Evolutionary conservation across 2,888 invertebrate genomes (phyloP).

Genomic region (Phytoseiulus persimilis): DNA sequence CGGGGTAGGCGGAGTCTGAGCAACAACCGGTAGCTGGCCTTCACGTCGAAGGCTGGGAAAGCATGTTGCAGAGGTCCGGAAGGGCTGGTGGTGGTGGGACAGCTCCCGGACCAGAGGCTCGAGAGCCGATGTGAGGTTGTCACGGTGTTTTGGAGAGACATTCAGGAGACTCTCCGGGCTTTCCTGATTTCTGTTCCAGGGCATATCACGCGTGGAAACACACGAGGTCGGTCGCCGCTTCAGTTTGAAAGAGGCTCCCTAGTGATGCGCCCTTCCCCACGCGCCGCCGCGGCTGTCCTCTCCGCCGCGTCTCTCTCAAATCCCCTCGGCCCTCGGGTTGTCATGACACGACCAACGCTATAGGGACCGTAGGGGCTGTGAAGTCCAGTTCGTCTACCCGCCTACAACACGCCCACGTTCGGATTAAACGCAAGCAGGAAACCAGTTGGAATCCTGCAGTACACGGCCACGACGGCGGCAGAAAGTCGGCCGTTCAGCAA

Average conservation of each 20-base stretch:
- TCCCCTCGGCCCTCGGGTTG: neutral
- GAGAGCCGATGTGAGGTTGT: too few species aligned
- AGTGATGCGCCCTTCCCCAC: neutral
- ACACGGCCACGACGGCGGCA: neutral
- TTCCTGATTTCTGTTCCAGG: too few species aligned
- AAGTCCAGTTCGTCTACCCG: constrained; percentile 5
- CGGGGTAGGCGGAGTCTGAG: too few species aligned
- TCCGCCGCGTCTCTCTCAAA: neutral
- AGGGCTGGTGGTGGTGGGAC: too few species aligned
- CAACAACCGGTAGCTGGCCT: too few species aligned
- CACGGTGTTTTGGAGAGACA: too few species aligned
- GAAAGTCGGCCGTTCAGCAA: neutral
- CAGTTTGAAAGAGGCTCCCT: neutral
- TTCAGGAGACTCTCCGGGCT: too few species aligned
- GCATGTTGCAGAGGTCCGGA: too few species aligned
- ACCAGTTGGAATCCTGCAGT: neutral
- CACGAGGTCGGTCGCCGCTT: neutral
- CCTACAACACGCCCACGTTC: neutral
- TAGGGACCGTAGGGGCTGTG: constrained; percentile 5
- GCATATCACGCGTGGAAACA: neutral
- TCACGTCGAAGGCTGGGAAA: too few species aligned
- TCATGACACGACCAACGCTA: neutral
- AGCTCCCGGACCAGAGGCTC: too few species aligned
- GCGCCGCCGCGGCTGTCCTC: neutral
- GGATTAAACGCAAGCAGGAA: neutral